These are phyloP conservation scores for Hormaphis cornu DNA, from an alignment of 1,140 invertebrate species.

Conservation along the genomic window DNA sequence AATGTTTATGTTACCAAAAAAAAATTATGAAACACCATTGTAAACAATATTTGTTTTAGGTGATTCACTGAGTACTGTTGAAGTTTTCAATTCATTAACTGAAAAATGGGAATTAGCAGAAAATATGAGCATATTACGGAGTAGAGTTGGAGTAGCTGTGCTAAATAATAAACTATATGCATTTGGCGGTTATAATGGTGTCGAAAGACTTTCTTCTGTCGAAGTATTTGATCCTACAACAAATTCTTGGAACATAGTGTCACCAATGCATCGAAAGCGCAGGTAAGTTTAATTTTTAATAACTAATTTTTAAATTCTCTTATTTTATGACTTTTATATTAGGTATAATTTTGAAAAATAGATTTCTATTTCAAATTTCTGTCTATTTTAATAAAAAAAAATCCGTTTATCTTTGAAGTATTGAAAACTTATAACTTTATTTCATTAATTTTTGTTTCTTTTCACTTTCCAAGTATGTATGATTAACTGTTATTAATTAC, in stretches of 20 bases:
- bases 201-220: slow-evolving; percentile 71
- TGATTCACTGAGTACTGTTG: slow-evolving; percentile 77
- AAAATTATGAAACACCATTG: neutral
- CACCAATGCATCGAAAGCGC: slow-evolving; percentile 73
- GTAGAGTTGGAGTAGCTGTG: slow-evolving; percentile 76
- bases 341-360: too few relatives aligned
- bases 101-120: slow-evolving; percentile 69
- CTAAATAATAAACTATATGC: slow-evolving; percentile 63
- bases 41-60: too few relatives aligned
- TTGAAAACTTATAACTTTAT: too few relatives aligned
- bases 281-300: slow-evolving; percentile 48
- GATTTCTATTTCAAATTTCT: too few relatives aligned
- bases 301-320: neutral
- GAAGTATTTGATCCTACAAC: slow-evolving; percentile 72
- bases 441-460: too few relatives aligned
- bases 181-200: slow-evolving; percentile 71
- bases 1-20: too few relatives aligned
- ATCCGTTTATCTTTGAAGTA: too few relatives aligned
- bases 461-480: too few relatives aligned
- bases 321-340: too few relatives aligned
- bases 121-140: slow-evolving; percentile 75
- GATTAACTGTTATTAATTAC: too few relatives aligned
- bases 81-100: slow-evolving; percentile 68
- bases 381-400: too few relatives aligned
- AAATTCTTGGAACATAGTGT: slow-evolving; percentile 67